Base-by-base conservation (phyloP, 2,113 vertebrate species). In the Ailuropoda melanoleuca region DNA sequence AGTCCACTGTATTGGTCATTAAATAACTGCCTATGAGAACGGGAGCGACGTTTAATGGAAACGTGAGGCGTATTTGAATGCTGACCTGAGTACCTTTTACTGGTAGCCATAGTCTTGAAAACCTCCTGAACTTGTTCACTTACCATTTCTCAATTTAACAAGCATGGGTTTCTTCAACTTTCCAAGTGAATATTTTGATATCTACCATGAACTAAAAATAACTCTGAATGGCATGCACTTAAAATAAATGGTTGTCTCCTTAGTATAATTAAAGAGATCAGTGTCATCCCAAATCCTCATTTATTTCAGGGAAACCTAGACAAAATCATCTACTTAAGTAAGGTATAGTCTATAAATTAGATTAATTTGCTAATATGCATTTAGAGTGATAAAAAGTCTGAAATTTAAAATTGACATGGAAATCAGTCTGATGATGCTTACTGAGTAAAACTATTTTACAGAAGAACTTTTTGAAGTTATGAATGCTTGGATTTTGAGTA, bases 101-200 rank as follows among this genome's bases (percentile, higher is more conserved):
- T 97, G 96, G 98, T 96, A 98, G 97, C 83, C 89, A 72, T 97
- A 96, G 97, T 97, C 93, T 97, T 50, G 82, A 77, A 64, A 58
- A 91, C 91, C 97, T 98, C 97, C 88, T 98, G 94, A 98, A 97
- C 81, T 87, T 96, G 68, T 97, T 97, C 93, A 97, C 98, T 96
- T 98, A 97, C 96, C 74, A 70, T 85, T 24, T 90, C 94, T 87
- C 96, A 98, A 97, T 98, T 98, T 98, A 98, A 97, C 88, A 97
- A 1, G 21, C 81, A 92, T 87, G 97, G 90, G 53, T 97, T 97
- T 98, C 98, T 97, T 98, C 97, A 98, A 96, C 97, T 98, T 98
- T 98, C 92, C 97, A 93, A 98, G 98, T 96, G 97, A 96, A 88
- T 98, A 98, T 98, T 98, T 99, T 98, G 96, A 98, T 98, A 98